phyloP scores from a whole-genome alignment of 2,888 invertebrate genomes.

The Lasioglossum oenotherae region DNA sequence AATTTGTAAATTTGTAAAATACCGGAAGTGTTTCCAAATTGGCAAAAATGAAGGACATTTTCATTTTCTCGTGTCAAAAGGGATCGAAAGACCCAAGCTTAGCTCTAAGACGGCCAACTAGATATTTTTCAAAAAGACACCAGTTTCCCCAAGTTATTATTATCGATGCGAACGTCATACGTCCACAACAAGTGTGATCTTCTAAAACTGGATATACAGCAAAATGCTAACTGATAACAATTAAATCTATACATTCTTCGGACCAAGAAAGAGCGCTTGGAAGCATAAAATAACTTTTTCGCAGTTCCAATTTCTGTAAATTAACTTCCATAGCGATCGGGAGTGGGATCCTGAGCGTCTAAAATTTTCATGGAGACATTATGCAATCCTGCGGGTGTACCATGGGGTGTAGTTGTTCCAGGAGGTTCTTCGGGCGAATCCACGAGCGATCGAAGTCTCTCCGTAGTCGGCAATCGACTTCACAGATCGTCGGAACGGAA shows the following conservation, averaged over 20 bases:
- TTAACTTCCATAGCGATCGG: neutral
- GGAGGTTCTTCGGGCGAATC: neutral
- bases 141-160: neutral
- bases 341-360: neutral
- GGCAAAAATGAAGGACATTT: neutral
- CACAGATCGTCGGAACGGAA: neutral
- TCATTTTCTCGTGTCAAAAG: neutral
- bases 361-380: neutral
- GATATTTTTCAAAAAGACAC: neutral
- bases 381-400: neutral
- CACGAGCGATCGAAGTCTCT: neutral
- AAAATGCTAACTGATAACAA: neutral
- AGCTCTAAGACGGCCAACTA: no score
- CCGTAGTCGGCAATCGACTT: constrained; percentile 22
- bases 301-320: neutral
- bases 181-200: no score
- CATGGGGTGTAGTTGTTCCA: neutral
- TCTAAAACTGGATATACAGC: no score
- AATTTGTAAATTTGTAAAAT: neutral
- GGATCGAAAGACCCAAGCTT: no score
- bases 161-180: no score
- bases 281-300: neutral
- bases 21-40: neutral
- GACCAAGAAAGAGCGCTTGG: neutral
- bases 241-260: neutral